phyloP scores from a whole-genome alignment of 1,140 invertebrate genomes.

The Dreissena rostriformis region DNA sequence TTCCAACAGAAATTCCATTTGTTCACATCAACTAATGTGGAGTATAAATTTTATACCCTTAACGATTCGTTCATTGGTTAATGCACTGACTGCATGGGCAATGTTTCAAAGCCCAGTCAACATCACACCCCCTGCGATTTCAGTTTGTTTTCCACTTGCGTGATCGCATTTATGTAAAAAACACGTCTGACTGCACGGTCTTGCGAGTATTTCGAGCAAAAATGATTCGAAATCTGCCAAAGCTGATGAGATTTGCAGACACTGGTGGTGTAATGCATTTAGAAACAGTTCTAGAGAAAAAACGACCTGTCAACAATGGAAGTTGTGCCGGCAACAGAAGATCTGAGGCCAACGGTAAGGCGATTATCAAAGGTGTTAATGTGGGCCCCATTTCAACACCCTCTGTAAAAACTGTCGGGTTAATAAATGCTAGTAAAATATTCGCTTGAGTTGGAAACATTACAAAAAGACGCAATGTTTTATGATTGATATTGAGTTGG shows the following conservation, averaged over 20 bases:
- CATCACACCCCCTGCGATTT: conserved; percentile 21
- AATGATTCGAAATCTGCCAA: conserved; percentile 14
- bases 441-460: neutral
- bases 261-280: conserved; percentile 3
- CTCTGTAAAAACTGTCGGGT: conserved; percentile 51
- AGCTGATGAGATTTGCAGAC: conserved; percentile 30
- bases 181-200: neutral
- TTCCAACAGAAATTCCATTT: neutral
- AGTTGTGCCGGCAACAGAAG: conserved; percentile 40
- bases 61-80: conserved; percentile 30
- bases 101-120: conserved; percentile 36
- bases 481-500: too few species aligned
- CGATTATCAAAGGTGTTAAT: conserved; percentile 56
- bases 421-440: conserved; percentile 43
- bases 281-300: conserved; percentile 36
- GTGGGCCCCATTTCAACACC: conserved; percentile 39
- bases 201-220: neutral
- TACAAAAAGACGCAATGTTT: too few species aligned
- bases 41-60: conserved; percentile 50
- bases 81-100: conserved; percentile 20
- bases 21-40: neutral
- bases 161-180: conserved; percentile 25
- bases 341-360: conserved; percentile 25
- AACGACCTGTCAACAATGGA: conserved; percentile 28
- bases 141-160: conserved; percentile 46